Conservation (phyloP, 2,113 vertebrate species). For the Cavia aperea region DNA sequence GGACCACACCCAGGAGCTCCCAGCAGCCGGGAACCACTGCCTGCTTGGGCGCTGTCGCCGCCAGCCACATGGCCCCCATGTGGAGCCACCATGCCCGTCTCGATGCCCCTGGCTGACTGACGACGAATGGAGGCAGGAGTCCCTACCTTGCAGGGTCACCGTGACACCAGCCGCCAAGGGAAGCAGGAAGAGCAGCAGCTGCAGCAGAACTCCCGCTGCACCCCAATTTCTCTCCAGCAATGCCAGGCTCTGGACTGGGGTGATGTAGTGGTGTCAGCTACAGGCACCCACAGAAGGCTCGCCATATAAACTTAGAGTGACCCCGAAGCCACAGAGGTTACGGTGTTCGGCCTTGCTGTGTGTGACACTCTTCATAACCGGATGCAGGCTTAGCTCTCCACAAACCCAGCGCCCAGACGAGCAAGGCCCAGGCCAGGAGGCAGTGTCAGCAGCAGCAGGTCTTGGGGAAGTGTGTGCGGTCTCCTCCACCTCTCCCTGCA, state of each 20-base stretch:
- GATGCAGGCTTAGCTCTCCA: background rate
- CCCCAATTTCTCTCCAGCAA: rapidly evolving
- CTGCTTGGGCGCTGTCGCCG: background rate
- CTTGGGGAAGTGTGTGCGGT: background rate
- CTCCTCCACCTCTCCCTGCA: background rate
- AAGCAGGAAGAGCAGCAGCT: rapidly evolving
- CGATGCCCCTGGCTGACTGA: rapidly evolving
- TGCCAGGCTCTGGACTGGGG: background rate
- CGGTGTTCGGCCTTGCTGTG: no score
- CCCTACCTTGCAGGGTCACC: no score
- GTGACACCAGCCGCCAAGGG: rapidly evolving
- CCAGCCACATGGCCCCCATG: background rate
- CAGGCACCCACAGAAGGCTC: rapidly evolving
- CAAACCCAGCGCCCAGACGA: background rate
- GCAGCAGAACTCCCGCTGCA: rapidly evolving
- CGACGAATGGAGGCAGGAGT: background rate
- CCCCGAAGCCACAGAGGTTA: no score
- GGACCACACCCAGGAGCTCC: rapidly evolving
- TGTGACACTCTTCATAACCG: rapidly evolving
- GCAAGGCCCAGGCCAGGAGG: background rate
- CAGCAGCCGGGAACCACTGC: background rate
- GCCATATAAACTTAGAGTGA: background rate
- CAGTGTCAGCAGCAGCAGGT: rapidly evolving
- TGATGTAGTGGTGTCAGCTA: rapidly evolving
- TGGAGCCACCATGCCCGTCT: background rate